A percentile compares a stretch with the other conserved stretches of the same genome.
Conservation (phyloP, 2,888 invertebrate genomes). For the Drosophila kambysellisi region DNA sequence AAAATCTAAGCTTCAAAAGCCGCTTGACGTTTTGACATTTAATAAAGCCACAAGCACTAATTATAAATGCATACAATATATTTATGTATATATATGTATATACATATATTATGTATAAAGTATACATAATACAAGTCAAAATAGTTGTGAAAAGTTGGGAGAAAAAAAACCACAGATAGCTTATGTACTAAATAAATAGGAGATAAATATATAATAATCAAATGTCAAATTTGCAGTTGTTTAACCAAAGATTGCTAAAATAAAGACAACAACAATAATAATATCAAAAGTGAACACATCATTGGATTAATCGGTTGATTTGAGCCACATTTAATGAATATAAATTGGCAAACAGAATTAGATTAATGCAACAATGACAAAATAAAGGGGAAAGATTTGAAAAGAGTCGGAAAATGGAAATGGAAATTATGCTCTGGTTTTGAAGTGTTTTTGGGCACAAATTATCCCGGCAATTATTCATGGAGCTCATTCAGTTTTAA, state of each 20-base stretch:
- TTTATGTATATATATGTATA: too few species aligned
- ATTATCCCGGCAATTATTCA: conserved; percentile 61
- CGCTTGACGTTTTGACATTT: conserved; percentile 57
- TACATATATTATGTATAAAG: background rate
- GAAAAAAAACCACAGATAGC: background rate
- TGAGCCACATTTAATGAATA: conserved; percentile 56
- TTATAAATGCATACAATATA: background rate
- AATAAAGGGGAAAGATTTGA: background rate
- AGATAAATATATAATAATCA: conserved; percentile 67
- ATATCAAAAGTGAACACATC: conserved; percentile 1
- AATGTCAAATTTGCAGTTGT: conserved; percentile 64
- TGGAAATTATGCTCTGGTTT: conserved; percentile 1
- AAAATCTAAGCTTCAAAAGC: conserved; percentile 61
- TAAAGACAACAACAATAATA: background rate
- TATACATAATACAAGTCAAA: background rate
- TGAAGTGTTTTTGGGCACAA: conserved; percentile 12
- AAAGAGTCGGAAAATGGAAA: background rate
- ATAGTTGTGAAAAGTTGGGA: background rate
- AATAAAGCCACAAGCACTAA: conserved; percentile 46
- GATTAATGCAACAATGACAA: conserved; percentile 53
- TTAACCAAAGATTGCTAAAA: conserved; percentile 47
- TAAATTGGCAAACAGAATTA: conserved; percentile 63
- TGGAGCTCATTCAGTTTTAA: conserved; percentile 60
- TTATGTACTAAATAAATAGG: conserved; percentile 46
- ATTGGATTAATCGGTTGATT: conserved; percentile 4